Evolutionary conservation across 2,113 vertebrate species (phyloP).

Genomic region (Protomyctophum bolini): DNA sequence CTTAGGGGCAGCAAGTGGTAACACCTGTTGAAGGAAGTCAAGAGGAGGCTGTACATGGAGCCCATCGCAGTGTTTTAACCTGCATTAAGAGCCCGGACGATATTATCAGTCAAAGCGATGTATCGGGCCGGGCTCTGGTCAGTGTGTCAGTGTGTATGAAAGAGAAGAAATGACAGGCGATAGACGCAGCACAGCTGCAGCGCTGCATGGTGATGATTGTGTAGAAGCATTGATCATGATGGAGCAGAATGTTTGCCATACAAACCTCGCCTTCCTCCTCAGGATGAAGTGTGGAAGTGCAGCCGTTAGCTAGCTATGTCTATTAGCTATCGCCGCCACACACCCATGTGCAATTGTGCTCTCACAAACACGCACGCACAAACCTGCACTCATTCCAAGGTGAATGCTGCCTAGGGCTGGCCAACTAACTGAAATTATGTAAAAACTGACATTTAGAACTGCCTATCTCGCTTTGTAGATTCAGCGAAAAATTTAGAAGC

Average conservation of each 20-base stretch:
- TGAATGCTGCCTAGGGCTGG: too few species aligned
- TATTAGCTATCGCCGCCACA: slow-evolving; percentile 4
- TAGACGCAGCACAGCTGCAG: slow-evolving; percentile 23
- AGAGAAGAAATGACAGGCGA: slow-evolving; percentile 50
- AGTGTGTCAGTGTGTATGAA: slow-evolving; percentile 1
- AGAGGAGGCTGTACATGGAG: too few species aligned
- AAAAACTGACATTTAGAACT: too few species aligned
- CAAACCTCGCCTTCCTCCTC: not conserved
- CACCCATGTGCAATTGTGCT: not conserved
- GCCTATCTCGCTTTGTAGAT: too few species aligned
- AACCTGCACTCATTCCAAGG: not conserved
- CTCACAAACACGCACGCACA: not conserved
- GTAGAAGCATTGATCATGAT: slow-evolving; percentile 47
- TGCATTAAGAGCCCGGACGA: too few species aligned
- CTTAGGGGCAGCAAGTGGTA: too few species aligned
- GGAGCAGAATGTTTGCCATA: slow-evolving; percentile 2
- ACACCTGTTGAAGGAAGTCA: too few species aligned
- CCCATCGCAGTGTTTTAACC: too few species aligned
- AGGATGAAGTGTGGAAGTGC: not conserved
- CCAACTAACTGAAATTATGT: too few species aligned
- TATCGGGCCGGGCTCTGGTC: not conserved
- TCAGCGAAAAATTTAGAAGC: too few species aligned
- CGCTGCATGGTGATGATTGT: slow-evolving; percentile 16
- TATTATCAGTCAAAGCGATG: too few species aligned
- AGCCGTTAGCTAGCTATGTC: not conserved